These are phyloP conservation scores for Pungitius pungitius DNA, from an alignment of 2,113 vertebrate genomes.

Conservation along the genomic window DNA sequence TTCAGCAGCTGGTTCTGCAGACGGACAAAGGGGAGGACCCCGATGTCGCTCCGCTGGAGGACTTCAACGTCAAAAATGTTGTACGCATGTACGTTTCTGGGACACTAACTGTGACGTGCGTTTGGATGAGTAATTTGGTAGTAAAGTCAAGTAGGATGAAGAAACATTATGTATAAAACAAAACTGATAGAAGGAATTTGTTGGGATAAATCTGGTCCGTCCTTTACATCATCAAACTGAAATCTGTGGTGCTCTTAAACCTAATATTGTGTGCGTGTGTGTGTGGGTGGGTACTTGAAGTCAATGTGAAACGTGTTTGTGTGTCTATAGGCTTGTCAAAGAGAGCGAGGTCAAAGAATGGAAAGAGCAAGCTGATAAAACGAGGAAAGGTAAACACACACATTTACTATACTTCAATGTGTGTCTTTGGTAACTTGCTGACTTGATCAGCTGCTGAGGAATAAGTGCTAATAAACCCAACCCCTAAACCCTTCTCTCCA, in stretches of 20 bases:
- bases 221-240: neutral
- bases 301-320: too few species aligned
- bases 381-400: constrained; percentile 88
- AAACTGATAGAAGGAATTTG: neutral
- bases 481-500: constrained; percentile 47
- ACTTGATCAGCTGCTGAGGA: neutral
- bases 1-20: constrained; percentile 95
- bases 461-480: too few species aligned
- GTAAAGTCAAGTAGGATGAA: neutral
- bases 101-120: neutral
- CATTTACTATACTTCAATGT: neutral
- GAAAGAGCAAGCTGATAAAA: constrained; percentile 98
- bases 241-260: neutral
- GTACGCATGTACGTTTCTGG: constrained; percentile 88
- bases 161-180: too few species aligned
- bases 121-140: neutral
- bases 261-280: too few species aligned
- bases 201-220: neutral
- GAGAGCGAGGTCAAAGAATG: constrained; percentile 96
- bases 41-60: constrained; percentile 88
- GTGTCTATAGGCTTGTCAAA: constrained; percentile 87
- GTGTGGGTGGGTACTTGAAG: too few species aligned
- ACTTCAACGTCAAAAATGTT: constrained; percentile 94
- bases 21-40: constrained; percentile 91
- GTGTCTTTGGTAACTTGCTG: neutral